These are phyloP conservation scores for Mythimna albipuncta DNA, from an alignment of 2,888 invertebrate species.

Conservation along the genomic window DNA sequence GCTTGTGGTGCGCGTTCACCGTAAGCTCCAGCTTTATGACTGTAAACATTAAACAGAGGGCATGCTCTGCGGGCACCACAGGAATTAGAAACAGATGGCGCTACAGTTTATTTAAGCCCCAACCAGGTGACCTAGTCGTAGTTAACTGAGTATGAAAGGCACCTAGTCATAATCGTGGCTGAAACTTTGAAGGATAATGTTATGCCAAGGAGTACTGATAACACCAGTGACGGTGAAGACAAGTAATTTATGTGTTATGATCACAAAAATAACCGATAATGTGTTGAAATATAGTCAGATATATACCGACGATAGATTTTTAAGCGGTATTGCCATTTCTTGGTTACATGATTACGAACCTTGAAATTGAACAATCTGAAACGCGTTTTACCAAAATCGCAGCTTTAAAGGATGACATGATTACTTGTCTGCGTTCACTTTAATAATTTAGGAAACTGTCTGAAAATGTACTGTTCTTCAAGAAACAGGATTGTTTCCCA, in stretches of 20 bases:
- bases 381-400: no score
- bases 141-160: no score
- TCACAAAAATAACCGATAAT: no score
- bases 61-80: background rate
- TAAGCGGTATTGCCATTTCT: background rate
- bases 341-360: background rate
- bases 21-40: background rate
- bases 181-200: background rate
- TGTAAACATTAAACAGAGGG: constrained; percentile 1
- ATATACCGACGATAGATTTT: background rate
- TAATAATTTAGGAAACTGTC: no score
- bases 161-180: background rate
- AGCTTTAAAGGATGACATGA: no score
- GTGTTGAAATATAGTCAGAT: no score
- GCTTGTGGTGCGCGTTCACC: background rate
- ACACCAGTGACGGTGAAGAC: no score
- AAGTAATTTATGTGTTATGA: no score
- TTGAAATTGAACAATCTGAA: no score
- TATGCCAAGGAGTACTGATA: background rate
- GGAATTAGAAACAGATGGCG: background rate
- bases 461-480: no score
- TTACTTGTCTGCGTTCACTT: no score
- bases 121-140: background rate
- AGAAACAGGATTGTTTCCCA: no score
- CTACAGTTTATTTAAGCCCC: background rate